Base-by-base conservation (phyloP, 2,888 invertebrate genomes). In the Adelognathus sp. region DNA sequence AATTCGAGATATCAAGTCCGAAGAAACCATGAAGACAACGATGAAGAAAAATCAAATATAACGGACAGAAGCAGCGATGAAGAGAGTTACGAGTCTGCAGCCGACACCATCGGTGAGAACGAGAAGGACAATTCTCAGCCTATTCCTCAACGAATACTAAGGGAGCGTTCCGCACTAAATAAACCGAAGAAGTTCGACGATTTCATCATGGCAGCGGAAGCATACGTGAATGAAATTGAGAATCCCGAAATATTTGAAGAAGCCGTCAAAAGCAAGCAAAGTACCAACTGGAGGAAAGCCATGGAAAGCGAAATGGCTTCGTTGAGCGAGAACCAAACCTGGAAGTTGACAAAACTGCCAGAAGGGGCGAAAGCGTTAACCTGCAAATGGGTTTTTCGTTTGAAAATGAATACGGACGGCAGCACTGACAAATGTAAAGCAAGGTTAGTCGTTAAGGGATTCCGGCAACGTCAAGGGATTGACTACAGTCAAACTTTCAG, bases 401-500 rank as follows among this genome's bases (percentile, higher is more conserved):
- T 41, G 5, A 86, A 86, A 69, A 64, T 29, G n/a, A 80, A 82
- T 9, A 16, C 77, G 0, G 52, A 82, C 56, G 82, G 81, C 29
- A 69, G 70, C 21, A 46, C 82, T 41, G 80, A 79, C 44, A 52
- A 61, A 3, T 84, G 69, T 44, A 86, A 85, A 46, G 82, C 85
- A 16, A 50, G 84, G 4, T 56, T 85, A 4, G 85, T 85, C 2
- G 81, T 76, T 14, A 79, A 78, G 56, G 86, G 83, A 1, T 85
- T 61, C 29, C 21, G 67, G 11, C 82, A 84, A 64, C 76, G 80
- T 61, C 36, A 80, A 46, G 82, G 79, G 3, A 44, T 83, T 1
- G 82, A 84, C 41, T 84, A 84, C 46, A 27, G 75, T 0, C 78
- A 83, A 80, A 83, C 83, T 2, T 84, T 81, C 66, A 29, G 76